phyloP scores from a whole-genome alignment of 64 coral and sea anemone genomes.

The Actinia equina region DNA sequence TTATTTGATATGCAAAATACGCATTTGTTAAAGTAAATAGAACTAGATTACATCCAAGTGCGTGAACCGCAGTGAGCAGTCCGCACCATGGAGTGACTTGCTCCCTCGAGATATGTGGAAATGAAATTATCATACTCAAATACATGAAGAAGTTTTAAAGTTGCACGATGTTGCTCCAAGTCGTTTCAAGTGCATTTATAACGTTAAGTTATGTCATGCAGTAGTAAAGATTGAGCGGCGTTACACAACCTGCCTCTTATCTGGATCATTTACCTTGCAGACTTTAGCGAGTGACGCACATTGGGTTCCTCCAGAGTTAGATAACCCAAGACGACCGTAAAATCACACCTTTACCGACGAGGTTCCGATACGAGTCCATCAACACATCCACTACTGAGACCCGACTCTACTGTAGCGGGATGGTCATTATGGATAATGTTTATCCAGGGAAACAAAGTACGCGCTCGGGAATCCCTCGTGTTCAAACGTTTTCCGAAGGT shows the following conservation, averaged over 20 bases:
- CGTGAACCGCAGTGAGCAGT: not conserved
- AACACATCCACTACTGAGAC: not conserved
- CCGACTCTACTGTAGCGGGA: not conserved
- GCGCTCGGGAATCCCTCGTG: constrained; percentile 7
- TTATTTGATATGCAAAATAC: not conserved
- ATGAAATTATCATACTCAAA: not conserved
- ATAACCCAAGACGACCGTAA: not conserved
- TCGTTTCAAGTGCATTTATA: not conserved
- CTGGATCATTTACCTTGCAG: constrained; percentile 7
- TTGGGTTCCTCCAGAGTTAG: not conserved
- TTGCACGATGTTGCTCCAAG: not conserved
- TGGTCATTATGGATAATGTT: constrained; percentile 29
- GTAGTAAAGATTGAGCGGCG: not conserved
- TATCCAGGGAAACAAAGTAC: constrained; percentile 6
- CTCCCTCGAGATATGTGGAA: not conserved
- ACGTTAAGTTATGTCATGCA: not conserved
- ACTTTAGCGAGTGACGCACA: constrained; percentile 13
- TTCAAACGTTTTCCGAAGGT: constrained; percentile 35
- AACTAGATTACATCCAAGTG: not conserved
- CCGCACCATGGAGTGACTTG: not conserved
- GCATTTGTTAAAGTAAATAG: not conserved
- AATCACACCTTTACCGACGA: not conserved
- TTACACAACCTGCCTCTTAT: constrained; percentile 11
- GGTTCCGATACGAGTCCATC: not conserved
- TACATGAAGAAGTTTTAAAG: not conserved